These are phyloP conservation scores for Drosophila emarginata DNA, from an alignment of 2,888 invertebrate species.

Conservation along the genomic window DNA sequence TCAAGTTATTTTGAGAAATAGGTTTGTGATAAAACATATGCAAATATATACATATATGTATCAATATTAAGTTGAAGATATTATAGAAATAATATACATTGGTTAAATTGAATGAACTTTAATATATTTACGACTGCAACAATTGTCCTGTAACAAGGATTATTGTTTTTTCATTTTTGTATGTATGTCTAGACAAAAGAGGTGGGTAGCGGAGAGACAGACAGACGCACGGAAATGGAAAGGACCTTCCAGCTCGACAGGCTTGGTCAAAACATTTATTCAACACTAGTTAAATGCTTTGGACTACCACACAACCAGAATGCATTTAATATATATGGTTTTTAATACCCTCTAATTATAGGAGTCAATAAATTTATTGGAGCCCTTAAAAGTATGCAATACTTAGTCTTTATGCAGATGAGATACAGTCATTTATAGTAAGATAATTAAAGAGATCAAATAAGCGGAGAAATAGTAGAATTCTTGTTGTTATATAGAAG, in stretches of 20 bases:
- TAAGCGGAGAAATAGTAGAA: no score
- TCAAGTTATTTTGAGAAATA: not conserved
- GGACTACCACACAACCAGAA: not conserved
- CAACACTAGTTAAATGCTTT: not conserved
- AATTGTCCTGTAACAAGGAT: not conserved
- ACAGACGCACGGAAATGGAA: no score
- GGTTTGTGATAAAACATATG: not conserved
- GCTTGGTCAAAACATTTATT: conserved; percentile 2
- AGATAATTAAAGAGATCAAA: no score
- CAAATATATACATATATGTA: no score
- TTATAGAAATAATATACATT: no score
- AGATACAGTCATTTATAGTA: no score
- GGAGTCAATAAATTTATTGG: no score
- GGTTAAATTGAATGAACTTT: no score
- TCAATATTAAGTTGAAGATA: not conserved
- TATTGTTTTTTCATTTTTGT: not conserved
- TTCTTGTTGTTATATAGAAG: not conserved
- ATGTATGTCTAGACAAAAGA: not conserved
- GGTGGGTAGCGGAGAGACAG: not conserved
- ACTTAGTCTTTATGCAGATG: not conserved
- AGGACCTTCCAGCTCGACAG: not conserved
- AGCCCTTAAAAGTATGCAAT: not conserved
- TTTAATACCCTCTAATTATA: not conserved
- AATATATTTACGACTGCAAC: not conserved
- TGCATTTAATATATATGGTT: not conserved